A percentile compares a stretch with the other conserved stretches of the same genome.
Conservation (phyloP, 23 tunicate species). For the Botrylloides violaceus region DNA sequence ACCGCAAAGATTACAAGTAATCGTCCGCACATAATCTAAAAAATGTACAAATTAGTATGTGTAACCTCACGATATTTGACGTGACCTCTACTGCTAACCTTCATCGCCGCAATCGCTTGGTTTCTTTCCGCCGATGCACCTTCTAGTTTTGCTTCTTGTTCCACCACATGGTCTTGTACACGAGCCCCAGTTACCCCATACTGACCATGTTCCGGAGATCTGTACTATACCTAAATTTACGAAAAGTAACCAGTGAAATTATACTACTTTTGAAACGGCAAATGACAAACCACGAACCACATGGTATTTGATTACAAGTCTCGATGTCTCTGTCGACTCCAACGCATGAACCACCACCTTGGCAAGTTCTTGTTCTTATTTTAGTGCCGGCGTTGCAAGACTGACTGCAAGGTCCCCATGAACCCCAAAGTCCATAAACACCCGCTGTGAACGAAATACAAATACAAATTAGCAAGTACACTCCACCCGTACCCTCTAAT, state of each 20-base stretch:
- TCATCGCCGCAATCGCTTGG: neutral
- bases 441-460: slow-evolving; percentile 16
- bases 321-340: neutral
- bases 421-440: neutral
- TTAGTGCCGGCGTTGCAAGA: slow-evolving; percentile 4
- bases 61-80: too few species aligned
- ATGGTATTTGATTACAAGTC: neutral
- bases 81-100: too few species aligned
- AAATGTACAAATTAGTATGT: too few species aligned
- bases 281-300: neutral
- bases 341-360: neutral
- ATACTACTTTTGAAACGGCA: too few species aligned
- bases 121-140: neutral
- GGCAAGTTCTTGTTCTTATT: neutral
- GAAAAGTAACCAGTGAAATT: neutral
- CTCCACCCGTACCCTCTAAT: too few species aligned
- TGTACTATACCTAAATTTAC: neutral
- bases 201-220: neutral
- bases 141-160: neutral
- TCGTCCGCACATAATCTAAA: too few species aligned
- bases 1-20: too few species aligned
- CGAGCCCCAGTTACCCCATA: neutral
- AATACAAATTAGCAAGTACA: too few species aligned
- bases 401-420: neutral
- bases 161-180: neutral